Conservation (phyloP, 2,797 vertebrate species). For the Lemur catta region DNA sequence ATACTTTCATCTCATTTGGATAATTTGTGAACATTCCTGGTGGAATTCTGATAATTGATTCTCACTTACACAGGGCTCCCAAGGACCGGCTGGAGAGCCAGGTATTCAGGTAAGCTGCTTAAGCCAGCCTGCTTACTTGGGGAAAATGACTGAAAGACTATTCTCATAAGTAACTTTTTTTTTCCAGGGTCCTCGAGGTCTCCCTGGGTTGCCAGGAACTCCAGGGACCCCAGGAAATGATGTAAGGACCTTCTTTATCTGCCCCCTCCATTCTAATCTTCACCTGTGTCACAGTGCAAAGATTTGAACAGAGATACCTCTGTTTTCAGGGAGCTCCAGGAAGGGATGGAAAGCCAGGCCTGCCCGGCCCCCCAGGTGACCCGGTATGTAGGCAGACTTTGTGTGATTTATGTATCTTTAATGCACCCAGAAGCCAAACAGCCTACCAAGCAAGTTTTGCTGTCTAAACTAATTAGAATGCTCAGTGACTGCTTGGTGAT, state of each 20-base stretch:
- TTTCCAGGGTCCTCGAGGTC: constrained; percentile 90
- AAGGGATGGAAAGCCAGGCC: constrained; percentile 92
- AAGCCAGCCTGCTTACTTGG: background rate
- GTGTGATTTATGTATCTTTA: constrained; percentile 59
- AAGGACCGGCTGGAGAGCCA: constrained; percentile 90
- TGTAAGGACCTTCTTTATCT: constrained; percentile 76
- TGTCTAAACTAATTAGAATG: constrained; percentile 65
- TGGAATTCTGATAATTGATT: constrained; percentile 1
- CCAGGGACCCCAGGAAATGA: constrained; percentile 86
- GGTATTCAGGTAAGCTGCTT: constrained; percentile 89
- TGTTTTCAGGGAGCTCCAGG: constrained; percentile 93
- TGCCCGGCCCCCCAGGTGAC: constrained; percentile 95
- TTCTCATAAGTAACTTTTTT: background rate
- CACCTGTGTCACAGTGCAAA: background rate
- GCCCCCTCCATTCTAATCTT: background rate
- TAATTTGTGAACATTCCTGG: background rate
- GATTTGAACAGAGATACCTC: constrained; percentile 31
- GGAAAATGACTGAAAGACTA: background rate
- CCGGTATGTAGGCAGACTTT: constrained; percentile 88
- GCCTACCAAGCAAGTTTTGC: constrained; percentile 48
- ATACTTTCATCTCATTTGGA: background rate
- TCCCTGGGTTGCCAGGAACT: constrained; percentile 90
- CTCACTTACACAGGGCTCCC: constrained; percentile 87
- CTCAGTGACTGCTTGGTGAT: constrained; percentile 53
- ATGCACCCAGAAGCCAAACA: constrained; percentile 28